Base-by-base conservation (phyloP, 2,888 invertebrate genomes). In the Lottia scabra region DNA sequence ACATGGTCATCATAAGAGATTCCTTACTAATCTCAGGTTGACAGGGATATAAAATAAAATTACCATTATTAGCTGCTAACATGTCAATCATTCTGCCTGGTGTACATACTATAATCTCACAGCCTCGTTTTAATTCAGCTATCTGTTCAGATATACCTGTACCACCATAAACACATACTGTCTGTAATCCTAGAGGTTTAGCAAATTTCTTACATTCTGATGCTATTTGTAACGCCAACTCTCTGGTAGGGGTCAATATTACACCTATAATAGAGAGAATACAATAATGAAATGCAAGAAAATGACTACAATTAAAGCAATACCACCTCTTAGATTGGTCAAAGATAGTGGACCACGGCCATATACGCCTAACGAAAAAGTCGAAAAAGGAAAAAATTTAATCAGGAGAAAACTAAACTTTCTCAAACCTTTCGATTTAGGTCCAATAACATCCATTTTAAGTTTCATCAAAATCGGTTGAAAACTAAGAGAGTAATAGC, bases 41-140 rank as follows among this genome's bases (percentile, higher is more conserved):
- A 38, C 10, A 5, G 30, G 30, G 2, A 38, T 38, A 38, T 38
- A 38, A 38, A 38, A 38, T 43, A 27, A 15, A 75, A 82, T 75
- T 75, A 77, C 98, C 99, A 65, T 95, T 96, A 89, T 99, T 99
- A 0, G 99, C 99, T 0, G 99, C 97, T 81, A 99, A 89, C 98
- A 99, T 99, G 90, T 99, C 99, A 76, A 99, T 99, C 99, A 99
- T 99, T 66, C 99, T 92, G 0, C 99, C 99, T 0, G 99, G 99
- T 0, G 99, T 99, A 87, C 99, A 99, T 0, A 99, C 99, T 81
- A 99, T 97, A 81, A 99, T 96, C 90, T 99, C 98, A 0, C 98
- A 96, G 4, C 98, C 99, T 62, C 98, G 93, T 89, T 98, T 99
- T 76, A 99, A 88, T 88, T 98, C 98, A 0, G 98, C 98, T 82